Evolutionary conservation across 2,888 invertebrate species (phyloP), one percentile per base, ranked within the genome.

Genomic region (Aleiodes testaceus): DNA sequence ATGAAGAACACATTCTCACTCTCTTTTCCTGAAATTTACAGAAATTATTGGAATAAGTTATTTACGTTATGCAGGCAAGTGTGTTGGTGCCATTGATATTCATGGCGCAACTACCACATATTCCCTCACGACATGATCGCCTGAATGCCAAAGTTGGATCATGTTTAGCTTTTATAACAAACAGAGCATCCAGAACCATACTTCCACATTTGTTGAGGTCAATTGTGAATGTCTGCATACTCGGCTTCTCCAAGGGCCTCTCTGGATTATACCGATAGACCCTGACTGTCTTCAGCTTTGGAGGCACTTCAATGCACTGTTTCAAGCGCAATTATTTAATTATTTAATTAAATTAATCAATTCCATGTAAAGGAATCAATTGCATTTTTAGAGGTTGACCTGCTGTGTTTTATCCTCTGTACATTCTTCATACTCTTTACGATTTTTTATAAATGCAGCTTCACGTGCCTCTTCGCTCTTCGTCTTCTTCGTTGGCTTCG

Each of bases 101-200:
- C 92, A 92, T 92, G 4, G 91, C 87, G 82, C 92, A 92, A 36
- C 91, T 90, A 5, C 92, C 92, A 83, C 92, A 92, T 79, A 92
- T 92, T 14, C 92, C 91, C 84, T 93, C 92, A 52, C 92, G 89
- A 77, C 92, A 93, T 2, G 92, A 92, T 74, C 91, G 84, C 59
- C 92, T 87, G 80, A 92, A 92, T 20, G 92, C 90, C 72, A 92
- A 84, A 1, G 91, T 91, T 1, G 92, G 90, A 79, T 92, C 92
- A 14, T 89, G 82, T 76, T 91, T 89, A 79, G 91, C 90, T 84
- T 87, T 87, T 72, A 93, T 92, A 79, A 90, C 89, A 72, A 90
- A 90, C 68, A 92, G 85, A 12, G 91, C 91, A 84, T 93, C 92
- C 75, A 92, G 84, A 9, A 93, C 89, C 92, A 93, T 84, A 4